These are phyloP conservation scores for Asteroscopus sphinx DNA, from an alignment of 2,888 invertebrate species.

Conservation along the genomic window DNA sequence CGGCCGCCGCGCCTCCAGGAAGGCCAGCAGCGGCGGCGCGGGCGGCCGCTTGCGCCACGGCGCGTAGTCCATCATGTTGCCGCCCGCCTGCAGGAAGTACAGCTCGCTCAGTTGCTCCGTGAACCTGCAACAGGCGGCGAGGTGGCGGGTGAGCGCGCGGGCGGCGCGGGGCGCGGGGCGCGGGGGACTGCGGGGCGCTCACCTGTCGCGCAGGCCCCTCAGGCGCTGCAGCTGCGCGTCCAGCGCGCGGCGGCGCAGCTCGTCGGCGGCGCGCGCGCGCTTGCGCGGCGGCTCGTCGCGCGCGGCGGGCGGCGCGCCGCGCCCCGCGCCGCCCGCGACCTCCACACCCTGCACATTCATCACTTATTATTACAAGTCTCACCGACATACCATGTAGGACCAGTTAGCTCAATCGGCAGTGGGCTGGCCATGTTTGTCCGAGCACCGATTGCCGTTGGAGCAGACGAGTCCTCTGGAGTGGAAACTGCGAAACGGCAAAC, in stretches of 20 bases:
- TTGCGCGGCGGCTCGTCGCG: constrained; percentile 87
- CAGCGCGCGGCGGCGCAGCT: constrained; percentile 92
- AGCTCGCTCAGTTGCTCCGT: constrained; percentile 95
- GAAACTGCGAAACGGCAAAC: no score
- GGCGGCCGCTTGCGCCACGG: constrained; percentile 95
- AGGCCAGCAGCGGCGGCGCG: constrained; percentile 93
- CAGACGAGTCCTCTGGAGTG: no score
- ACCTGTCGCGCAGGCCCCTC: constrained; percentile 92
- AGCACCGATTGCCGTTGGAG: no score
- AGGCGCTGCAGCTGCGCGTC: constrained; percentile 93
- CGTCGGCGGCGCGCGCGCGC: constrained; percentile 92
- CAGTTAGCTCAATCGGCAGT: no score
- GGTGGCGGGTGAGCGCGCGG: constrained; percentile 32
- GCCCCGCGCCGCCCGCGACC: no score
- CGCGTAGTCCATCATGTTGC: constrained; percentile 96
- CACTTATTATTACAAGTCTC: no score
- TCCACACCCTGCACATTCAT: no score
- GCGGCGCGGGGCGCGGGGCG: neutral
- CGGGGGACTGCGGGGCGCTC: neutral
- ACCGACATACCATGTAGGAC: no score
- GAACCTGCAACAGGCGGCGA: constrained; percentile 90
- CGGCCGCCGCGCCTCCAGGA: constrained; percentile 93
- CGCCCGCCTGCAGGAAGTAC: constrained; percentile 96
- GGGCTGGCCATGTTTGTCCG: no score
- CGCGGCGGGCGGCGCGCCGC: constrained; percentile 56